Conservation (phyloP, 2,888 invertebrate genomes). For the Aplocera efformata region DNA sequence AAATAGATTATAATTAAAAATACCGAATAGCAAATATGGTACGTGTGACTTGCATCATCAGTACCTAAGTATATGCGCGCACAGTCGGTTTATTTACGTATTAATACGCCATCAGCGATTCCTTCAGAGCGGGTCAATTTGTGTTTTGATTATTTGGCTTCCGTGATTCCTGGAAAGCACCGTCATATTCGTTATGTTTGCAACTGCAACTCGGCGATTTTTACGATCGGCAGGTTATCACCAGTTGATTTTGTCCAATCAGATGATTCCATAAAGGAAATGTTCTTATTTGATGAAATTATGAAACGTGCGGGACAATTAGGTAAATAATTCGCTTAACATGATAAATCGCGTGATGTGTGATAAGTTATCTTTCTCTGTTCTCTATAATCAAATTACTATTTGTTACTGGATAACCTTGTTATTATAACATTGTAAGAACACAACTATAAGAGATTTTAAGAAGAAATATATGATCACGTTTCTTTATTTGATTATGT, state of each 20-base stretch:
- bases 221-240: constrained; percentile 18
- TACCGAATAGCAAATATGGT: constrained; percentile 31
- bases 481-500: no score
- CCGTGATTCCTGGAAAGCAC: constrained; percentile 56
- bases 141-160: constrained; percentile 46
- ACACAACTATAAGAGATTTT: no score
- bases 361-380: constrained; percentile 9
- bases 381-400: background rate
- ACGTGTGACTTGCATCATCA: constrained; percentile 42
- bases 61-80: constrained; percentile 35
- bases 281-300: background rate
- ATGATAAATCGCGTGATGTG: constrained; percentile 9
- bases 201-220: constrained; percentile 25
- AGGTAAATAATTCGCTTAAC: background rate
- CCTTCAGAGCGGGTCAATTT: constrained; percentile 36
- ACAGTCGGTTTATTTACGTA: constrained; percentile 38
- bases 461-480: no score
- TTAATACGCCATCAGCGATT: constrained; percentile 40
- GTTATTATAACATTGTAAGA: background rate
- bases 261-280: constrained; percentile 1
- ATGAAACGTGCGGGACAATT: constrained; percentile 10
- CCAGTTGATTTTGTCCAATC: constrained; percentile 16
- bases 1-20: no score
- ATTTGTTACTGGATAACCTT: constrained; percentile 7
- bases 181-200: constrained; percentile 33